Evolutionary conservation across 2,113 vertebrate species (phyloP).

Genomic region (Mugil cephalus): DNA sequence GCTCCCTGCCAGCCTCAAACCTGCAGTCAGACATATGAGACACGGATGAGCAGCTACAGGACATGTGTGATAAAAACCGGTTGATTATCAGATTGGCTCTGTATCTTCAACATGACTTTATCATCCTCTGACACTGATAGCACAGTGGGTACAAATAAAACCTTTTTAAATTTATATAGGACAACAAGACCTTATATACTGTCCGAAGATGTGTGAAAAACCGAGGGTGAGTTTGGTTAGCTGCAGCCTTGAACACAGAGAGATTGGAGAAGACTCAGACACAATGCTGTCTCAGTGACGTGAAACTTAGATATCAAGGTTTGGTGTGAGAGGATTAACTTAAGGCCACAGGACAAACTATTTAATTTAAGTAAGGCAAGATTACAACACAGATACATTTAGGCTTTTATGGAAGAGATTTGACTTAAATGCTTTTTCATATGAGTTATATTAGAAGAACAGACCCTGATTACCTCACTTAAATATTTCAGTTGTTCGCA

Average conservation of each 20-base stretch:
- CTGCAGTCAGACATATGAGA: slow-evolving; percentile 77
- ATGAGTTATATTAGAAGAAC: too few species aligned
- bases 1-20: slow-evolving; percentile 89
- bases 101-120: background rate
- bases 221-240: background rate
- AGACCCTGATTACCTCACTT: too few species aligned
- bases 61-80: background rate
- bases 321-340: slow-evolving; percentile 22
- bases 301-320: slow-evolving; percentile 71
- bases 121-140: background rate
- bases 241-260: slow-evolving; percentile 65
- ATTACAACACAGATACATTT: too few species aligned
- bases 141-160: background rate
- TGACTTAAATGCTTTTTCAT: too few species aligned
- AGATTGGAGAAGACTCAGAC: slow-evolving; percentile 77
- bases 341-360: background rate
- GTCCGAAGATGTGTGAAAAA: slow-evolving; percentile 60
- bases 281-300: slow-evolving; percentile 75
- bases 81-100: background rate
- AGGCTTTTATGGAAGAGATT: too few species aligned
- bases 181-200: slow-evolving; percentile 1
- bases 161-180: slow-evolving; percentile 6
- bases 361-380: background rate
- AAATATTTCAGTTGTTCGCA: background rate
- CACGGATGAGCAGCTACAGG: background rate